Evolutionary conservation across 2,797 vertebrate genomes (phyloP).

Genomic region (Glossophaga mutica): DNA sequence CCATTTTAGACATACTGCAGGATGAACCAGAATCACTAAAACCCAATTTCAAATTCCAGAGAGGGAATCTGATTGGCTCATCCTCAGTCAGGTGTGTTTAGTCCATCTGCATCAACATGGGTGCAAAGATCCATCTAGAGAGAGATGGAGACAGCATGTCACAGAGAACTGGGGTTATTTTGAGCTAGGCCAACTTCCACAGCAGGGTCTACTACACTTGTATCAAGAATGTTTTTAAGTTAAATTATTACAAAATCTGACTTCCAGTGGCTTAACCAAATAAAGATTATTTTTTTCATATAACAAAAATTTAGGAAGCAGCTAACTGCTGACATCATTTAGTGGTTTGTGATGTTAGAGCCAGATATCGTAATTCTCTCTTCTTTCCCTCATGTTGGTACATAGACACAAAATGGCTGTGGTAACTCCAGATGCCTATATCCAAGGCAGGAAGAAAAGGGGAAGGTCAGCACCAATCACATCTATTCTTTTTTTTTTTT

Average conservation of each 20-base stretch:
- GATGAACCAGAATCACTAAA: conserved; percentile 3
- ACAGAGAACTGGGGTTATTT: background rate
- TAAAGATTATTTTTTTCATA: conserved; percentile 20
- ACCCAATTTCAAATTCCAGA: background rate
- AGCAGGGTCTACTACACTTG: background rate
- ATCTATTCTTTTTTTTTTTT: background rate
- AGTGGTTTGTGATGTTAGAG: conserved; percentile 15
- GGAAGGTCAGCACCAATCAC: background rate
- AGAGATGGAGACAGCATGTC: background rate
- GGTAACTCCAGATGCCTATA: conserved; percentile 17
- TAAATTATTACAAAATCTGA: conserved; percentile 13
- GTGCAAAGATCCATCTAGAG: background rate
- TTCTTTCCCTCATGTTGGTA: background rate
- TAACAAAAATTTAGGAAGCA: background rate
- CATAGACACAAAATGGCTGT: background rate
- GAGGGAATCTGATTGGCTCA: background rate
- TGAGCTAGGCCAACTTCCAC: background rate
- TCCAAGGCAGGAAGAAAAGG: background rate
- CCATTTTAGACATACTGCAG: background rate
- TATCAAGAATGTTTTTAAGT: background rate
- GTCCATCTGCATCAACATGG: background rate
- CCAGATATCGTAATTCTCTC: background rate
- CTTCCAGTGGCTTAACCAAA: conserved; percentile 31
- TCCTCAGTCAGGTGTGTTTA: background rate
- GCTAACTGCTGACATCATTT: background rate